phyloP scores from a whole-genome alignment of 2,113 vertebrate species.

The Microcebus tavaratra region DNA sequence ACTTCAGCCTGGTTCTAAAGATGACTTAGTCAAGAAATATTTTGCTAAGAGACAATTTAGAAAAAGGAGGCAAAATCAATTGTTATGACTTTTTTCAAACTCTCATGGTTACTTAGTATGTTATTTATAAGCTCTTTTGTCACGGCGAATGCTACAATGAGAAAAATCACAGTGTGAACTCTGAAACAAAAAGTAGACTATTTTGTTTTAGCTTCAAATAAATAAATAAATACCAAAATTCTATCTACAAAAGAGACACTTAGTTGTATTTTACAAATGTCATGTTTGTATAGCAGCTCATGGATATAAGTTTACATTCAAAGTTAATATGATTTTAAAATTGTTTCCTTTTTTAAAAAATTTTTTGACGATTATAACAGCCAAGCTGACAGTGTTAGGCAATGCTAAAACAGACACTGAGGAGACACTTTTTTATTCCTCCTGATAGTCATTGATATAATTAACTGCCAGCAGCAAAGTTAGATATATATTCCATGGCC shows the following conservation, averaged over 20 bases:
- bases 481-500: slow-evolving; percentile 69
- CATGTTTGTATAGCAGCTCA: background rate
- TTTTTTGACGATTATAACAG: background rate
- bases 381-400: slow-evolving; percentile 22
- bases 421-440: slow-evolving; percentile 50
- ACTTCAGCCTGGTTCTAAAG: background rate
- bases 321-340: slow-evolving; percentile 42
- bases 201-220: slow-evolving; percentile 25
- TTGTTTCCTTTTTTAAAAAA: background rate
- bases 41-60: background rate
- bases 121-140: background rate
- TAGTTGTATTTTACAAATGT: slow-evolving; percentile 37
- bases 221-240: slow-evolving; percentile 56
- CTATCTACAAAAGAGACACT: background rate
- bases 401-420: slow-evolving; percentile 36
- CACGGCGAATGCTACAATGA: background rate
- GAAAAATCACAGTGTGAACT: background rate
- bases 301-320: slow-evolving; percentile 25
- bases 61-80: slow-evolving; percentile 27
- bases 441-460: slow-evolving; percentile 71
- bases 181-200: background rate
- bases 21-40: slow-evolving; percentile 17
- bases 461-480: slow-evolving; percentile 73
- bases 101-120: slow-evolving; percentile 8
- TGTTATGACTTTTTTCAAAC: background rate